These are phyloP conservation scores for Leptodactylus fuscus DNA, from an alignment of 2,113 vertebrate species.

Conservation along the genomic window DNA sequence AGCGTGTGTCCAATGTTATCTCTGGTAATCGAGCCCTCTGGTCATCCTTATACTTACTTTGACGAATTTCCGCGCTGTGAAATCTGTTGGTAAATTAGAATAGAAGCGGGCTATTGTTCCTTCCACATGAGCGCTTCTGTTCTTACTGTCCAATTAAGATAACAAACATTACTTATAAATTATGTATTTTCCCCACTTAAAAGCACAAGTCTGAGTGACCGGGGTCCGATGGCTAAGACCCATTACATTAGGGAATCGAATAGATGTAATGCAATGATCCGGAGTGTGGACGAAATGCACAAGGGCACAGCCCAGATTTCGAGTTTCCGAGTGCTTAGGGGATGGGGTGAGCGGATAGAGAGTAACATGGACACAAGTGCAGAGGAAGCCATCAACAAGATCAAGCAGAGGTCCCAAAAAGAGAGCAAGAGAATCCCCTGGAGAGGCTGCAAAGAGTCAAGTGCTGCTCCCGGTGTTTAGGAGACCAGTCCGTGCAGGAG, in stretches of 20 bases:
- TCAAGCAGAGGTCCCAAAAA: constrained; percentile 12
- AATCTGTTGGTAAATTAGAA: background rate
- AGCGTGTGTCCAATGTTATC: background rate
- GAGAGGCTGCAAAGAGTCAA: constrained; percentile 40
- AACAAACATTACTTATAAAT: constrained; percentile 21
- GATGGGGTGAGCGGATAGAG: background rate
- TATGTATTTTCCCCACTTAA: constrained; percentile 6
- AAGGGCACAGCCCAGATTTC: background rate
- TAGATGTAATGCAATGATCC: background rate
- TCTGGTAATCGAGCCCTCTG: background rate
- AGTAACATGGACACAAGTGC: background rate
- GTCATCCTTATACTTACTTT: background rate
- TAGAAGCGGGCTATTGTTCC: background rate
- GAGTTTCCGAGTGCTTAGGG: background rate
- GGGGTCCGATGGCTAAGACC: background rate
- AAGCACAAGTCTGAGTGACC: background rate
- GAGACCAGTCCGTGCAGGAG: constrained; percentile 39
- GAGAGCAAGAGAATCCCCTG: constrained; percentile 24
- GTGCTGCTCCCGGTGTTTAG: constrained; percentile 21
- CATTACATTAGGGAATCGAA: background rate
- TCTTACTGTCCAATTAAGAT: constrained; percentile 1
- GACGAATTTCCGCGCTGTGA: background rate
- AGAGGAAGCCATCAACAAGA: constrained; percentile 20
- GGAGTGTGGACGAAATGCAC: background rate
- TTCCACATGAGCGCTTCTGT: constrained; percentile 4